Conservation (phyloP, 2,113 vertebrate species). For the Numida meleagris region DNA sequence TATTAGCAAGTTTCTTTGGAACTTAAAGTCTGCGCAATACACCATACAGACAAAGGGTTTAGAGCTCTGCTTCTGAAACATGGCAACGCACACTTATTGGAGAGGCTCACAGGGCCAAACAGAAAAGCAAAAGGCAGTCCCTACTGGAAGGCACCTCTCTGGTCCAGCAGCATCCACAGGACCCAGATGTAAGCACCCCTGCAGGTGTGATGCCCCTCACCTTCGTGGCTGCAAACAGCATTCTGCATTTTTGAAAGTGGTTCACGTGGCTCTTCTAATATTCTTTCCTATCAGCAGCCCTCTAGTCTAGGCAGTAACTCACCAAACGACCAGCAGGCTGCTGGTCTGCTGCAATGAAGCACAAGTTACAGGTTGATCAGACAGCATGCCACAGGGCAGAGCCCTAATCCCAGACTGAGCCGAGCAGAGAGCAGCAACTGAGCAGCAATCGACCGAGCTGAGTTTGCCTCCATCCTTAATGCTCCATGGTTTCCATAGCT, state of each 20-base stretch:
- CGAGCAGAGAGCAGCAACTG: background rate
- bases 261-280: background rate
- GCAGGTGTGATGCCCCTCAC: background rate
- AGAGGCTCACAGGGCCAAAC: background rate
- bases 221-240: background rate
- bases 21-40: background rate
- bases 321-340: background rate
- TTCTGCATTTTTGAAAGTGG: background rate
- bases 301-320: background rate
- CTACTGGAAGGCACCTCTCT: background rate
- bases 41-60: background rate
- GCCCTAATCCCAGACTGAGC: background rate
- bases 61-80: background rate
- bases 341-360: background rate
- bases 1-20: conserved; percentile 9
- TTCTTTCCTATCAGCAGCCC: background rate
- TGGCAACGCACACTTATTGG: background rate
- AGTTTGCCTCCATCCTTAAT: background rate
- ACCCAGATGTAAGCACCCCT: background rate
- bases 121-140: background rate
- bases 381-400: rapidly evolving
- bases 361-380: background rate
- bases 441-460: rapidly evolving
- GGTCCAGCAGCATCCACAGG: background rate
- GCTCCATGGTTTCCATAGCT: background rate